Base-by-base conservation (phyloP, 2,797 vertebrate genomes). In the Ptychadena robeensis region DNA sequence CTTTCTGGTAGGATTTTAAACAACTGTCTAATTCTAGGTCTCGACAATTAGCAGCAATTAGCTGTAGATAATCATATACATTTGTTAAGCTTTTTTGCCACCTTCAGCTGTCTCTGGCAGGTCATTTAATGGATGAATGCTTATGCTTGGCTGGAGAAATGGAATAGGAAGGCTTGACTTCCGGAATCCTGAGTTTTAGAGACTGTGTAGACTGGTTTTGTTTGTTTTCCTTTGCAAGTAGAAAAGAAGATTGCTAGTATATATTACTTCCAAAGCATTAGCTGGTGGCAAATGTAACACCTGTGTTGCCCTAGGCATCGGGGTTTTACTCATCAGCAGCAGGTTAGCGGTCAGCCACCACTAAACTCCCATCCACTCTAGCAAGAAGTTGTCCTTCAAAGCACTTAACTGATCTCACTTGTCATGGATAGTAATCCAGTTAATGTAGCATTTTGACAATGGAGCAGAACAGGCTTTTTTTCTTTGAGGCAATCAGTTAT, bases 371-470 rank as follows among this genome's bases (percentile, higher is more conserved):
- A 85, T 81, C 83, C 83, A 85, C 72, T 80, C 65, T 85, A 64
- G 65, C 71, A 65, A 74, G 76, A 81, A 81, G 38, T 61, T 76
- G 78, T 75, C 83, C 76, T 85, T 81, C 79, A 81, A 68, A 85
- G 78, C 83, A 81, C 83, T 85, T 81, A 85, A 85, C 73, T 85
- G 78, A 85, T 85, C 83, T 80, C 66, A 75, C 78, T 80, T 85
- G 83, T 81, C 83, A 85, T 73, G 78, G 72, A 44, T 66, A 65
- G 66, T 85, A 85, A 85, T 85, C 83, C 78, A 76, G 78, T 85
- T 85, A 85, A 85, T 85, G 83, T 85, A 80, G 72, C 83, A 64
- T 80, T 81, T 80, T 81, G 83, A 85, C 83, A 85, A 85, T 85
- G 83, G 83, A 63, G 78, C 53, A 80, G 70, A 80, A 80, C 78